A percentile compares a stretch with the other conserved stretches of the same genome.
phyloP scores from a whole-genome alignment of 1,140 invertebrate genomes.

The Camponotus vicinus region DNA sequence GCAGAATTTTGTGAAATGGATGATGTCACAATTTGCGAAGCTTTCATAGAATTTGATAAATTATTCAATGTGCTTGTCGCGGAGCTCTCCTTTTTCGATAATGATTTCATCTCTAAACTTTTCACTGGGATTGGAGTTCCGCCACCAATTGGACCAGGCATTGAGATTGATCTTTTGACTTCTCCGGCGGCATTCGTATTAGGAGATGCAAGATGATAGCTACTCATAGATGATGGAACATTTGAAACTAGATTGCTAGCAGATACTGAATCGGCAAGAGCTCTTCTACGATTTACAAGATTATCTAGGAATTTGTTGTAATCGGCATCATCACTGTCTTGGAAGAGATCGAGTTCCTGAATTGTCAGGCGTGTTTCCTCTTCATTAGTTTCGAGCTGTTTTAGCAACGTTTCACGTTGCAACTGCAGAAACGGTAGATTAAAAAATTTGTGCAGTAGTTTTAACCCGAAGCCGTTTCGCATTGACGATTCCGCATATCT shows the following conservation, averaged over 20 bases:
- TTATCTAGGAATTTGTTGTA: conserved; percentile 94
- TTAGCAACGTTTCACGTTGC: conserved; percentile 94
- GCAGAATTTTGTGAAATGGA: conserved; percentile 48
- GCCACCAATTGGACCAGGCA: conserved; percentile 84
- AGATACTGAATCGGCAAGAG: conserved; percentile 89
- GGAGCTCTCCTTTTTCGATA: conserved; percentile 76
- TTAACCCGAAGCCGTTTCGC: conserved; percentile 98
- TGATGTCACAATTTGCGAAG: conserved; percentile 22
- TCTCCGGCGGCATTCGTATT: conserved; percentile 67
- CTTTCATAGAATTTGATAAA: conserved; percentile 56
- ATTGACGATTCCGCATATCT: conserved; percentile 97
- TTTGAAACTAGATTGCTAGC: conserved; percentile 81
- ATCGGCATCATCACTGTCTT: conserved; percentile 95
- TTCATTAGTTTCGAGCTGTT: conserved; percentile 95
- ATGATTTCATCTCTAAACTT: conserved; percentile 77
- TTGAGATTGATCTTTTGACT: conserved; percentile 75
- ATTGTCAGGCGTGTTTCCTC: conserved; percentile 93
- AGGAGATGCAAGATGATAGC: conserved; percentile 75
- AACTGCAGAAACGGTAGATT: conserved; percentile 98
- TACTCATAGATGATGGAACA: conserved; percentile 81
- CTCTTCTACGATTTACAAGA: conserved; percentile 90
- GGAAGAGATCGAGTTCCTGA: conserved; percentile 93
- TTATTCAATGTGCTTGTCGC: conserved; percentile 39
- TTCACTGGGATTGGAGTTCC: conserved; percentile 85
- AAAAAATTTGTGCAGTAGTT: conserved; percentile 98